phyloP scores from a whole-genome alignment of 2,888 invertebrate species.

The Trimorus sp. region DNA sequence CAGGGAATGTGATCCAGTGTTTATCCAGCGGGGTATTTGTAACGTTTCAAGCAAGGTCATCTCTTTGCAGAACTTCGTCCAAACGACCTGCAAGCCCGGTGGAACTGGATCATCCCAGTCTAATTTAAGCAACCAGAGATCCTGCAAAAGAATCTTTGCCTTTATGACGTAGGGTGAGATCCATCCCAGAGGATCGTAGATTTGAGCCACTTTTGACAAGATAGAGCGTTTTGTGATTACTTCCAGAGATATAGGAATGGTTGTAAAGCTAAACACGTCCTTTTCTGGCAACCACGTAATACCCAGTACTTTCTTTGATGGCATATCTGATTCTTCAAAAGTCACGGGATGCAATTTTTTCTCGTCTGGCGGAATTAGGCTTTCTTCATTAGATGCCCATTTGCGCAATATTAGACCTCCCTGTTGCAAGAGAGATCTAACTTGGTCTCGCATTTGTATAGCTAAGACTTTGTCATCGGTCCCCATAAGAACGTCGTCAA shows the following conservation, averaged over 20 bases:
- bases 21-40: too few relatives aligned
- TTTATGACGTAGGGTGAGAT: neutral
- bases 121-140: neutral
- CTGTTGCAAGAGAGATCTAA: neutral
- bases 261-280: neutral
- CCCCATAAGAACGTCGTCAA: slow-evolving; percentile 9
- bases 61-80: neutral
- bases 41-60: too few relatives aligned
- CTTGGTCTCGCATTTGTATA: neutral
- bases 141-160: slow-evolving; percentile 6
- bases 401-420: neutral
- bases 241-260: too few relatives aligned
- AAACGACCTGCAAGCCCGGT: too few relatives aligned
- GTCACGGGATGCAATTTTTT: too few relatives aligned
- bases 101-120: slow-evolving; percentile 3
- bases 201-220: too few relatives aligned
- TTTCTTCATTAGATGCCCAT: neutral
- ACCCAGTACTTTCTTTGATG: neutral
- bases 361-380: neutral
- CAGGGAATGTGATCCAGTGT: too few relatives aligned
- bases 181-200: slow-evolving; percentile 1
- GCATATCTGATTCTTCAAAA: neutral
- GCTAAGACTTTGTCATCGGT: neutral
- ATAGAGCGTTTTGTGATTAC: neutral
- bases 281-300: neutral